Conservation (phyloP, 2,888 invertebrate genomes). For the Tenthredo distinguenda region DNA sequence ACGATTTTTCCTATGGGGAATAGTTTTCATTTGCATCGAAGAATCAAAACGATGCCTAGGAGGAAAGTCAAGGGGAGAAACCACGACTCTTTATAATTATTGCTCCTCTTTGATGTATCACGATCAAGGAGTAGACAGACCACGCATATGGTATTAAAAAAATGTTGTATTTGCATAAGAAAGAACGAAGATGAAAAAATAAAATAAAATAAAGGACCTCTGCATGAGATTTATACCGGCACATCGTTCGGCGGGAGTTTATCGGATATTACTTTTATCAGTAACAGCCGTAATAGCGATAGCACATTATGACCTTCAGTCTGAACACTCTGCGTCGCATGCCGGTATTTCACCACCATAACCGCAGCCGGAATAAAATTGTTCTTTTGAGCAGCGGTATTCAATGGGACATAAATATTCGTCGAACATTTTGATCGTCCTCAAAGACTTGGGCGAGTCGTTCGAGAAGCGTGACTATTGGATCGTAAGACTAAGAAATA, state of each 20-base stretch:
- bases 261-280: slow-evolving; percentile 3
- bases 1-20: no score
- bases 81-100: not conserved
- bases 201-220: not conserved
- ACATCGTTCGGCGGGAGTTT: not conserved
- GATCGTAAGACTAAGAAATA: not conserved
- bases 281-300: not conserved
- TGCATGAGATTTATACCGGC: not conserved
- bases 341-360: not conserved
- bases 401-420: not conserved
- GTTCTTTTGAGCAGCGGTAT: not conserved
- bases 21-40: no score
- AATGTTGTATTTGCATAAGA: not conserved
- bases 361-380: not conserved
- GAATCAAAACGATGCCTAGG: no score
- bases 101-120: not conserved
- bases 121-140: no score
- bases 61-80: no score
- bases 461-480: not conserved
- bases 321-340: slow-evolving; percentile 10
- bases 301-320: slow-evolving; percentile 7
- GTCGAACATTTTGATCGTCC: not conserved
- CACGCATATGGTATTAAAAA: no score
- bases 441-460: not conserved
- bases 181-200: not conserved